A percentile compares a stretch with the other conserved stretches of the same genome.
These are phyloP conservation scores for Erebia aethiops DNA, from an alignment of 2,888 invertebrate genomes.

Conservation along the genomic window DNA sequence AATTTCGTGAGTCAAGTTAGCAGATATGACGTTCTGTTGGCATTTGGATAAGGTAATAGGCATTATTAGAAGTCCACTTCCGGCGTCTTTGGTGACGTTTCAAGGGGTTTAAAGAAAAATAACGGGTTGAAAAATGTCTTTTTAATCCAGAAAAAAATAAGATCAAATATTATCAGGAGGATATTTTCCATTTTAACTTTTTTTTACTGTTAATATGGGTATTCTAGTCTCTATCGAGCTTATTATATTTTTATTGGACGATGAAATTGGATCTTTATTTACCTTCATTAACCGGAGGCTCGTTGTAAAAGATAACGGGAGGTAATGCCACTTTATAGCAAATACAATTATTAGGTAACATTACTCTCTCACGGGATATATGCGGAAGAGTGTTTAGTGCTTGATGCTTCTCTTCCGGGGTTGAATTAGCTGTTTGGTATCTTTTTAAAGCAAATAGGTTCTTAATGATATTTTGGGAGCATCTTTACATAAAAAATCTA, in stretches of 20 bases:
- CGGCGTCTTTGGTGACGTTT: too few species aligned
- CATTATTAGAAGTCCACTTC: too few species aligned
- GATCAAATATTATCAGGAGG: too few species aligned
- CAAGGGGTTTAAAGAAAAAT: too few species aligned
- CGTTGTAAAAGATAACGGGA: constrained; percentile 17
- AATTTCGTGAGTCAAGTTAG: too few species aligned
- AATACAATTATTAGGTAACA: constrained; percentile 15
- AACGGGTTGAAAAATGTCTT: too few species aligned
- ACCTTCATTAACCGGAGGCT: constrained; percentile 10
- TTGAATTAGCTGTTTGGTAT: not conserved
- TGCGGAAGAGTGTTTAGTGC: not conserved
- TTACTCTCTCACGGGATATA: constrained; percentile 6
- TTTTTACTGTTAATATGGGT: too few species aligned
- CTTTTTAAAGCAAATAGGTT: not conserved
- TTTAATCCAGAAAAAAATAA: too few species aligned
- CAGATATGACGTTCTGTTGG: too few species aligned
- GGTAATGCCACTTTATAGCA: constrained; percentile 7
- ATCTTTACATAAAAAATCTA: too few species aligned
- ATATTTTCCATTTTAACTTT: too few species aligned
- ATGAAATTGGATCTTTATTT: constrained; percentile 10
- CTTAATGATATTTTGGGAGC: not conserved
- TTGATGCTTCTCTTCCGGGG: constrained; percentile 1
- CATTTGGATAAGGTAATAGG: too few species aligned
- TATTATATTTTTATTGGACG: constrained; percentile 3
- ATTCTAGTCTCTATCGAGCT: not conserved